Percentiles rank a stretch among this genome's conserved stretches.
phyloP scores from a whole-genome alignment of 37 sponge, comb jelly and placozoan species.

The Agelas oroides region DNA sequence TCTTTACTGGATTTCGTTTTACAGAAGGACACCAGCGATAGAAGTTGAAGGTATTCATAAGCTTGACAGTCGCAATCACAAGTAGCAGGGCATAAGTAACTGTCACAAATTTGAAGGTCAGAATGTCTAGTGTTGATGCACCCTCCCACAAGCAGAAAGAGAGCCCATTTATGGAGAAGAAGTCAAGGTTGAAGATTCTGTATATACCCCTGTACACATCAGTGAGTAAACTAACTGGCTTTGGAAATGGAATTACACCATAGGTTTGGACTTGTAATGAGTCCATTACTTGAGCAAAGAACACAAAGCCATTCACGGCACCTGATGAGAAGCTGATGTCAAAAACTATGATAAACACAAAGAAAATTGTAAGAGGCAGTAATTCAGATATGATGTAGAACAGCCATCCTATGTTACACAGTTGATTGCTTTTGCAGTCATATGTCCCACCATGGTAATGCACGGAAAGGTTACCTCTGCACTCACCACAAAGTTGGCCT shows the following conservation, averaged over 20 bases:
- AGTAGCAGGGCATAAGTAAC: slow-evolving; percentile 35
- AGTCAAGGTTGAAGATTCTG: slow-evolving; percentile 46
- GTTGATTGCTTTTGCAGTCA: too few relatives aligned
- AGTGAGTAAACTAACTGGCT: neutral
- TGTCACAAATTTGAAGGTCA: slow-evolving; percentile 54
- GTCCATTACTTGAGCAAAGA: slow-evolving; percentile 6
- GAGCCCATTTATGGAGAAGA: slow-evolving; percentile 39
- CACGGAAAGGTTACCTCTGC: too few relatives aligned
- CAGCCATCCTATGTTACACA: too few relatives aligned
- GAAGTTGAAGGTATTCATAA: too few relatives aligned
- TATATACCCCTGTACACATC: slow-evolving; percentile 6
- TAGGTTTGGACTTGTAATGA: neutral
- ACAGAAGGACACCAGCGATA: too few relatives aligned
- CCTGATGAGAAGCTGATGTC: slow-evolving; percentile 22
- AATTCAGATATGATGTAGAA: too few relatives aligned
- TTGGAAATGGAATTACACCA: neutral
- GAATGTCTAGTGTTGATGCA: slow-evolving; percentile 32
- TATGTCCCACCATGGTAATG: too few relatives aligned
- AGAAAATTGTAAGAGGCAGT: neutral
- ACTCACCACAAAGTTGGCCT: too few relatives aligned
- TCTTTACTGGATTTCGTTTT: neutral
- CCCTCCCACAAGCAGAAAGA: slow-evolving; percentile 66
- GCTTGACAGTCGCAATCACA: neutral
- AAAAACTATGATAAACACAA: neutral
- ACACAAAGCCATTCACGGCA: slow-evolving; percentile 4